phyloP scores from a whole-genome alignment of 2,797 vertebrate genomes.

The Girardinus metallicus region DNA sequence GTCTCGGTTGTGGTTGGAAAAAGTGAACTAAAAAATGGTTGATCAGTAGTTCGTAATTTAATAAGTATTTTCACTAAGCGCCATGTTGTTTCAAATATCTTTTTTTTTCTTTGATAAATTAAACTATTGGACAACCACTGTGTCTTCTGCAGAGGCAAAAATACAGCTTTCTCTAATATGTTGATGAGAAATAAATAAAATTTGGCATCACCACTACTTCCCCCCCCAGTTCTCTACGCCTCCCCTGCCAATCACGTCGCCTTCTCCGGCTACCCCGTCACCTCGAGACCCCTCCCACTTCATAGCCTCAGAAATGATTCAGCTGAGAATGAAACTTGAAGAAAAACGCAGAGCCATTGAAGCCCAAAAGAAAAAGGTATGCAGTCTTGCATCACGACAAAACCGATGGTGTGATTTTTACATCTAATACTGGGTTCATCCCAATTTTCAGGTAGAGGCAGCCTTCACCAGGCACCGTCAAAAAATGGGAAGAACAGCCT shows the following conservation, averaged over 20 bases:
- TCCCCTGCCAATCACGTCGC: slow-evolving; percentile 73
- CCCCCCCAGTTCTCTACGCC: slow-evolving; percentile 62
- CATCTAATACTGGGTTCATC: not conserved
- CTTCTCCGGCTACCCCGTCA: slow-evolving; percentile 73
- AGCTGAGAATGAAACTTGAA: slow-evolving; percentile 96
- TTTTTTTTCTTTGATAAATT: not conserved
- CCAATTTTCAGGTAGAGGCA: slow-evolving; percentile 85
- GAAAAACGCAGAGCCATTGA: slow-evolving; percentile 97
- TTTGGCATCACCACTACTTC: not conserved
- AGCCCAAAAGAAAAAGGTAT: slow-evolving; percentile 94
- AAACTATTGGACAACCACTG: not conserved
- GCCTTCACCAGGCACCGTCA: slow-evolving; percentile 94
- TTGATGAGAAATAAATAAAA: not conserved
- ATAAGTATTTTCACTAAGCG: not conserved
- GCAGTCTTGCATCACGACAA: not conserved
- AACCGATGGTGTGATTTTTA: not conserved
- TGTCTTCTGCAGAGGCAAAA: not conserved
- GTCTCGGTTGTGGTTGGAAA: not conserved
- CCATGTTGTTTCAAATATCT: not conserved
- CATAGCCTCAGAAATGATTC: slow-evolving; percentile 96
- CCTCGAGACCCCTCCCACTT: slow-evolving; percentile 90
- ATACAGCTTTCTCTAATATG: not conserved
- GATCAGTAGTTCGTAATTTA: not conserved
- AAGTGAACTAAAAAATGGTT: not conserved
- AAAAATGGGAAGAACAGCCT: slow-evolving; percentile 96